phyloP scores from a whole-genome alignment of 2,888 invertebrate genomes.

The Polylopha cassiicola region DNA sequence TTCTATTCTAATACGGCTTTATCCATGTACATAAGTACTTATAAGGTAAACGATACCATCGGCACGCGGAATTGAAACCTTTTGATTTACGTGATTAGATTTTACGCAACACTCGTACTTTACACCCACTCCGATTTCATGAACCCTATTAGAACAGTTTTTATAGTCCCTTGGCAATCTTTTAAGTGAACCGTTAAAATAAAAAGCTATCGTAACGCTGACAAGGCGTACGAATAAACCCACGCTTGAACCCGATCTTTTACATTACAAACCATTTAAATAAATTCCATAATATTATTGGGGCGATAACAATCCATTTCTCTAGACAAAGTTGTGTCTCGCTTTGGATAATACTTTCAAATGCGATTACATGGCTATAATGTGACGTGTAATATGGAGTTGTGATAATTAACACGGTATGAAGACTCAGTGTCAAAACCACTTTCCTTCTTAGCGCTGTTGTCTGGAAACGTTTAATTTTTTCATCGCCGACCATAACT shows the following conservation, averaged over 20 bases:
- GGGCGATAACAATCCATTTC: background rate
- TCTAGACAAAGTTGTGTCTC: slow-evolving; percentile 1
- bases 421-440: slow-evolving; percentile 47
- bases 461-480: slow-evolving; percentile 53
- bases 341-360: too few relatives aligned
- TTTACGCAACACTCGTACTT: slow-evolving; percentile 32
- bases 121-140: slow-evolving; percentile 25
- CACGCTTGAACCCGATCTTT: slow-evolving; percentile 16
- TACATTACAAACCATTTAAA: slow-evolving; percentile 8
- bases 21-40: slow-evolving; percentile 34
- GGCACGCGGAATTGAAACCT: slow-evolving; percentile 32
- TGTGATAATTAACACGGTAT: slow-evolving; percentile 25
- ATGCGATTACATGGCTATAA: background rate
- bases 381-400: slow-evolving; percentile 1
- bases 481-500: slow-evolving; percentile 44
- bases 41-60: slow-evolving; percentile 35
- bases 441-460: slow-evolving; percentile 54
- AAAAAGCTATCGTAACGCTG: slow-evolving; percentile 7
- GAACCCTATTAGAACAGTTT: slow-evolving; percentile 21
- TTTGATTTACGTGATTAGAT: slow-evolving; percentile 36
- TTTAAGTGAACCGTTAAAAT: slow-evolving; percentile 18
- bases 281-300: background rate
- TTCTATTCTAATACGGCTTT: slow-evolving; percentile 46
- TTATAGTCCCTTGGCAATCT: slow-evolving; percentile 15
- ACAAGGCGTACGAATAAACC: slow-evolving; percentile 6